A percentile compares a stretch with the other conserved stretches of the same genome.
phyloP scores from a whole-genome alignment of 2,888 invertebrate genomes.

The Nemapogon koenigi region DNA sequence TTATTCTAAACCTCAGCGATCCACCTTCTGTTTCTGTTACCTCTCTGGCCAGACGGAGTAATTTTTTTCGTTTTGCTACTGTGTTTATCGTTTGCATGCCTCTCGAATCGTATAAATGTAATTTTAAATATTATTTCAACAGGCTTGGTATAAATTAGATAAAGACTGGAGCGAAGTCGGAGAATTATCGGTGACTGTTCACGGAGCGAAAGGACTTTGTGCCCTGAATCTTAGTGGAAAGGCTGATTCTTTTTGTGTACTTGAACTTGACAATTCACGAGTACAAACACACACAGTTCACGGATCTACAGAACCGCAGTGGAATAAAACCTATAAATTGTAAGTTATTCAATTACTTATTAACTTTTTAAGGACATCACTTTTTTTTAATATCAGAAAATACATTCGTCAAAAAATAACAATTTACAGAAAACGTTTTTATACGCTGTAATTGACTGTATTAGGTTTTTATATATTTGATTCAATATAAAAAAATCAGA shows the following conservation, averaged over 20 bases:
- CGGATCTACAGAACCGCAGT: constrained; percentile 39
- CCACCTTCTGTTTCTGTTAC: too few relatives aligned
- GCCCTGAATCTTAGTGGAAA: constrained; percentile 38
- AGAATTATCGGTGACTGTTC: constrained; percentile 42
- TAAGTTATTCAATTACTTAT: constrained; percentile 28
- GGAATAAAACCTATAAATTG: constrained; percentile 51
- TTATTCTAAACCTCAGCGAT: too few relatives aligned
- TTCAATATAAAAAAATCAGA: too few relatives aligned
- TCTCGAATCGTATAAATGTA: too few relatives aligned
- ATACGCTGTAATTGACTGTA: too few relatives aligned
- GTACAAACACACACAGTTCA: constrained; percentile 46
- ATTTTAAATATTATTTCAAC: constrained; percentile 15
- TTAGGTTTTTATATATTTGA: too few relatives aligned
- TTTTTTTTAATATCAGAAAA: neutral
- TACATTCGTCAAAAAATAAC: too few relatives aligned
- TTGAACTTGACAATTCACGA: constrained; percentile 49
- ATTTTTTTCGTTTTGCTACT: too few relatives aligned
- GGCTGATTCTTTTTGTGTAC: constrained; percentile 45
- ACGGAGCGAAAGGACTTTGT: constrained; percentile 39
- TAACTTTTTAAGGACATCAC: too few relatives aligned
- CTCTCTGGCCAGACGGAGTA: too few relatives aligned
- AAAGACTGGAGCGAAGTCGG: constrained; percentile 47
- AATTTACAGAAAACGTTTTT: too few relatives aligned
- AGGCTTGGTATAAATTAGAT: constrained; percentile 44
- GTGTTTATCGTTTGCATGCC: too few relatives aligned